Evolutionary conservation across 1,140 invertebrate species (phyloP), one percentile per base, ranked within the genome.

Genomic region (Trachymyrmex cornetzi): DNA sequence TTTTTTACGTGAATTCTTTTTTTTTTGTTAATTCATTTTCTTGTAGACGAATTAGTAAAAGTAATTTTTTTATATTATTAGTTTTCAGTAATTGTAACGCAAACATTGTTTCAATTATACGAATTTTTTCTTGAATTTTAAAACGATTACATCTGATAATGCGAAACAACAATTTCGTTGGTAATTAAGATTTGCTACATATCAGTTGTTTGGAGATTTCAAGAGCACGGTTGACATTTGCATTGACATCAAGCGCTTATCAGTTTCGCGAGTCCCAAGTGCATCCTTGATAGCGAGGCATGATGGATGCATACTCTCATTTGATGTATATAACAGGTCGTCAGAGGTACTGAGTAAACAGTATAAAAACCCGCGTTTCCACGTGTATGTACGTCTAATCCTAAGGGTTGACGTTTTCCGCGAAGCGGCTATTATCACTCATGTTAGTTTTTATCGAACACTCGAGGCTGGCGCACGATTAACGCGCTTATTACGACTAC

Each of bases 301-400:
- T 55, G 59, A 88, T 88, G 38, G 44, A 89, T 88, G 72, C 11
- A 59, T 11, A 5, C 14, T 11, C 16, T 19, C 12, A 59, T 30
- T 77, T 53, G 6, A 57, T 27, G 27, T 59, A 69, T 74, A 34
- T 55, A 63, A 77, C n/a, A n/a, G n/a, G 27, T 85, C 44, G 81
- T 88, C 88, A 85, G 11, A 38, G 30, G 19, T 55, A 14, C 72
- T 55, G 48, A 75, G n/a, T 34, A 75, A 88, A 86, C 67, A 85
- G 7, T 0, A 57, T 0, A 38, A 34, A 74, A 77, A 77, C 9
- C 12, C 34, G 22, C 55, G 30, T 27, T 80, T 16, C 19, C 44
- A 44, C 72, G 30, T 30, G 34, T 22, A 27, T 27, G n/a, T 22
- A 27, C 44, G n/a, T 84, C 69, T 84, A 84, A 74, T 74, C 14